Evolutionary conservation across 2,888 invertebrate genomes (phyloP).

Genomic region (Shargacucullia verbasci): DNA sequence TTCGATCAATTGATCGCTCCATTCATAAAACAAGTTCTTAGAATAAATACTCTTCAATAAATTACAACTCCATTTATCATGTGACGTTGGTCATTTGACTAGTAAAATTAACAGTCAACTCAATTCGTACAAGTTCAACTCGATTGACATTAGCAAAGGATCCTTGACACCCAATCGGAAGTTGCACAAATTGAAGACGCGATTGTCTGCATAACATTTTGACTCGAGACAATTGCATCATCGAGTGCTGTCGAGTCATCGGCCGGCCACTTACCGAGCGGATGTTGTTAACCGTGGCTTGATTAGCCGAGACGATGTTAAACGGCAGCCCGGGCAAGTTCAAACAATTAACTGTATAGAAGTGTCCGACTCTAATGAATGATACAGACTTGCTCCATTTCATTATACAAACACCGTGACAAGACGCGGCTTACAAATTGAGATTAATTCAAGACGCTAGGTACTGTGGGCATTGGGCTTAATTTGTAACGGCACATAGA

Average conservation of each 20-base stretch:
- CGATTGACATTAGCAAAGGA: conserved; percentile 72
- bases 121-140: conserved; percentile 61
- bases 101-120: conserved; percentile 53
- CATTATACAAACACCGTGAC: conserved; percentile 88
- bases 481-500: conserved; percentile 38
- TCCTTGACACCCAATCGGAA: conserved; percentile 87
- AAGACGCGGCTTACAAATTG: conserved; percentile 84
- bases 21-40: conserved; percentile 43
- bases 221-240: conserved; percentile 83
- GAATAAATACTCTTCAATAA: conserved; percentile 46
- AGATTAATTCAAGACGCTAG: conserved; percentile 84
- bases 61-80: conserved; percentile 40
- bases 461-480: conserved; percentile 59
- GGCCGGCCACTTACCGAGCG: conserved; percentile 82
- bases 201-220: conserved; percentile 70
- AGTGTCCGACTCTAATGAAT: conserved; percentile 88
- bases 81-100: conserved; percentile 37
- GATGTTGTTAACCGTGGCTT: conserved; percentile 87
- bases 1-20: conserved; percentile 38
- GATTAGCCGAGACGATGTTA: conserved; percentile 87
- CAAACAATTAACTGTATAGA: conserved; percentile 88
- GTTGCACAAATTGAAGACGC: conserved; percentile 75
- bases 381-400: conserved; percentile 83
- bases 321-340: conserved; percentile 85
- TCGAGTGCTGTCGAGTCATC: conserved; percentile 82